These are phyloP conservation scores for Gymnothorax javanicus DNA, from an alignment of 2,797 vertebrate species.

Conservation along the genomic window DNA sequence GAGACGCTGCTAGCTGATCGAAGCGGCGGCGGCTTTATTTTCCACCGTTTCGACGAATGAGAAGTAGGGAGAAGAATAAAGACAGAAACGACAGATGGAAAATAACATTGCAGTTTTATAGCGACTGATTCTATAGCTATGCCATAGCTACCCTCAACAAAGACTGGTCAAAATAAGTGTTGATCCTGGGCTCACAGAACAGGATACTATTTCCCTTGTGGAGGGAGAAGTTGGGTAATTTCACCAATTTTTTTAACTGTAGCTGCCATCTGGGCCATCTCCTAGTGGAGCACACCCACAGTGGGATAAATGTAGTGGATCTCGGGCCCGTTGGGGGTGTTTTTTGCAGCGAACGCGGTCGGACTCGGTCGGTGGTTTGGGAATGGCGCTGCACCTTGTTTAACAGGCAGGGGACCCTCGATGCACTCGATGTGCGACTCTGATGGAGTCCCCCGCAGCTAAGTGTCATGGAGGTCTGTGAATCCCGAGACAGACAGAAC, in stretches of 20 bases:
- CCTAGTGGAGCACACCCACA: slow-evolving; percentile 51
- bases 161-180: slow-evolving; percentile 56
- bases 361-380: background rate
- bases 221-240: slow-evolving; percentile 6
- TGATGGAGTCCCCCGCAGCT: background rate
- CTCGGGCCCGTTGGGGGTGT: background rate
- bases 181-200: slow-evolving; percentile 19
- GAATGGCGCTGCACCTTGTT: background rate
- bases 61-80: background rate
- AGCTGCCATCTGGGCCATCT: slow-evolving; percentile 68
- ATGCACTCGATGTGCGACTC: background rate
- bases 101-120: background rate
- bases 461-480: slow-evolving; percentile 13
- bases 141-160: slow-evolving; percentile 58
- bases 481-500: slow-evolving; percentile 14
- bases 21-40: slow-evolving; percentile 36
- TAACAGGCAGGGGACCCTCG: background rate
- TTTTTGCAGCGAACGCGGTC: background rate
- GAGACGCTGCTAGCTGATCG: background rate
- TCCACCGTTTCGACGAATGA: slow-evolving; percentile 9
- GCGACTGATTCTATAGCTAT: background rate
- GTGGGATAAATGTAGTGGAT: background rate
- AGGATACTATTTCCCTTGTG: slow-evolving; percentile 25
- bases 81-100: background rate
- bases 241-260: slow-evolving; percentile 24